Evolutionary conservation across 2,797 vertebrate genomes (phyloP), one percentile per base, ranked within the genome.

Genomic region (Gila robusta): DNA sequence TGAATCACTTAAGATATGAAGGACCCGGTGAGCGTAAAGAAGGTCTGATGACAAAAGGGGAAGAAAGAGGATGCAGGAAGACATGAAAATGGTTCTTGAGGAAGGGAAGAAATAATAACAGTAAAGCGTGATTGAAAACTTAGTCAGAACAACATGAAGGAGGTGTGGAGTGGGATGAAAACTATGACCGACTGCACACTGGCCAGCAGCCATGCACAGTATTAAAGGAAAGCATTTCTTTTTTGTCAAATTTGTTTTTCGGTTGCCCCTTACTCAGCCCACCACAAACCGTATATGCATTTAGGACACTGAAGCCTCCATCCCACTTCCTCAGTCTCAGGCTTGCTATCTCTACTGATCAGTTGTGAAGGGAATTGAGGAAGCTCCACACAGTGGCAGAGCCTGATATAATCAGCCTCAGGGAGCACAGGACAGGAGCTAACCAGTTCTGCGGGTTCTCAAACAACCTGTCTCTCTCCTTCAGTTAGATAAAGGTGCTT

Each of bases 331-430:
- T 66, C 41, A 32, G 47, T 70, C 32, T 56, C 44, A 54, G 44
- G 49, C 21, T 37, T 14, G 3, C 41, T 67, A 19, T 77, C 47
- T 69, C 62, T 84, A 26, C 74, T 78, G 64, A 78, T 70, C 74
- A 78, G 49, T 32, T 69, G 64, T 32, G 64, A 56, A 78, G n/a
- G 49, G 64, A 78, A 41, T 77, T 56, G 69, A 62, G n/a, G 69
- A 62, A 82, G 69, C 54, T 73, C 17, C 49, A 56, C 39, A 83
- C n/a, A 74, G 81, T 6, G n/a, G 67, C 69, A 64, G 37, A 70
- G 64, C 12, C 49, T 80, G 83, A 79, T 85, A 49, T 71, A 80
- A 72, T 85, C 77, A 64, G 52, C 84, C 54, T 72, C 52, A 49
- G 54, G 35, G 77, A 80, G 14, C 67, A 59, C 12, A 26, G 19